phyloP scores from a whole-genome alignment of 2,888 invertebrate species.

The Iphiclides podalirius region DNA sequence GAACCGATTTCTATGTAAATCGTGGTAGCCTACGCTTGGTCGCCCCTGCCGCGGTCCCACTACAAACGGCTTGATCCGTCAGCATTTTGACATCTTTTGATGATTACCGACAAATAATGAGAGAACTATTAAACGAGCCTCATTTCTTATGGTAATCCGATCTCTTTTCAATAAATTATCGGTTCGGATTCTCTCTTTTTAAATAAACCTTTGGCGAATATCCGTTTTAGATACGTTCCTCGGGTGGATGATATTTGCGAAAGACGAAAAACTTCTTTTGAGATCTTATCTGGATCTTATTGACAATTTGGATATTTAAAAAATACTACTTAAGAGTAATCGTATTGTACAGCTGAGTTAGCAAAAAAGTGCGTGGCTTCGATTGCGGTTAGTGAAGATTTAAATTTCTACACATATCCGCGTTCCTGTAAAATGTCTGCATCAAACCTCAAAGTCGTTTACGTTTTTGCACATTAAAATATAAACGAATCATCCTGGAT shows the following conservation, averaged over 20 bases:
- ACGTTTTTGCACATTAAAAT: too few relatives aligned
- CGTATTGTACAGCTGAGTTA: too few relatives aligned
- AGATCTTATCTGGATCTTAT: too few relatives aligned
- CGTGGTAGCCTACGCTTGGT: conserved; percentile 38
- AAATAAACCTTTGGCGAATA: conserved; percentile 8
- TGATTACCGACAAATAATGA: conserved; percentile 72
- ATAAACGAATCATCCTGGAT: too few relatives aligned
- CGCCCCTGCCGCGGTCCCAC: conserved; percentile 57
- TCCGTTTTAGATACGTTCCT: background rate
- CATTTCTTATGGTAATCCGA: conserved; percentile 27
- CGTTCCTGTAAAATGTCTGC: too few relatives aligned
- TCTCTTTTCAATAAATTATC: conserved; percentile 28
- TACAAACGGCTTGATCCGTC: conserved; percentile 61
- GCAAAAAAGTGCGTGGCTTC: too few relatives aligned
- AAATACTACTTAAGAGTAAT: too few relatives aligned
- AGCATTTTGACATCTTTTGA: conserved; percentile 74
- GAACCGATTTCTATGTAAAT: conserved; percentile 65
- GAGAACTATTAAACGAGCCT: conserved; percentile 45
- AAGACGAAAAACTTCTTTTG: too few relatives aligned
- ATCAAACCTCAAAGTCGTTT: too few relatives aligned
- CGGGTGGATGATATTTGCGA: background rate
- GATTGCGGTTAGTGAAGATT: too few relatives aligned
- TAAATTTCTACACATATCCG: too few relatives aligned
- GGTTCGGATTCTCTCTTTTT: conserved; percentile 11
- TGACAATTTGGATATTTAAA: too few relatives aligned